phyloP scores from a whole-genome alignment of 2,797 vertebrate genomes.

The Oreortyx pictus region DNA sequence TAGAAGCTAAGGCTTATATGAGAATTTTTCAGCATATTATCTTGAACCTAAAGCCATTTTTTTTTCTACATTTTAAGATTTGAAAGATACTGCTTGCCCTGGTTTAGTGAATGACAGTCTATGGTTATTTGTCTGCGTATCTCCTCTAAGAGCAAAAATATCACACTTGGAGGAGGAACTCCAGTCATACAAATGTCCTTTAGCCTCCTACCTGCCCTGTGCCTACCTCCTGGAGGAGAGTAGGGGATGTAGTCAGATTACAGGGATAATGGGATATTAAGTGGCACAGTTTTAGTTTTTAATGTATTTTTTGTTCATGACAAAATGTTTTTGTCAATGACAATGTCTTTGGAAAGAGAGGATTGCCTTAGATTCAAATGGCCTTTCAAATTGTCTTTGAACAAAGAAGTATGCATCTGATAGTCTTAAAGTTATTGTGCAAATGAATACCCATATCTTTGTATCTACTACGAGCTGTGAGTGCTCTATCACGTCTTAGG shows the following conservation, averaged over 20 bases:
- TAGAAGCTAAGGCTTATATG: neutral
- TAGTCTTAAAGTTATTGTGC: neutral
- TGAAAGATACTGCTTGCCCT: neutral
- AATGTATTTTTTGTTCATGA: neutral
- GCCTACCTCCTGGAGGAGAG: neutral
- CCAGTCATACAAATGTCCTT: neutral
- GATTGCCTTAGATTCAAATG: neutral
- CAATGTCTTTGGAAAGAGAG: neutral
- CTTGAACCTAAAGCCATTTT: neutral
- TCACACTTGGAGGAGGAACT: neutral
- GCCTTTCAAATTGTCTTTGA: neutral
- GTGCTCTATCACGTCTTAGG: neutral
- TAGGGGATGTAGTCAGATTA: neutral
- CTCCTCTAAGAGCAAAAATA: neutral
- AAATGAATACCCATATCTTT: neutral
- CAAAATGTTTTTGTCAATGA: too few species aligned
- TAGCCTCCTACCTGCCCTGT: rapidly evolving
- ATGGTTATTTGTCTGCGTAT: neutral
- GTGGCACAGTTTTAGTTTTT: neutral
- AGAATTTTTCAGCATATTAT: neutral
- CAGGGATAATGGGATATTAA: neutral
- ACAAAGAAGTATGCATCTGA: neutral
- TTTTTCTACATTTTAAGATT: neutral
- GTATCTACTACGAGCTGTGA: neutral
- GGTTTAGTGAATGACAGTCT: neutral